Base-by-base conservation (phyloP, 2,797 vertebrate species). In the Gymnoscopelus microlampas region DNA sequence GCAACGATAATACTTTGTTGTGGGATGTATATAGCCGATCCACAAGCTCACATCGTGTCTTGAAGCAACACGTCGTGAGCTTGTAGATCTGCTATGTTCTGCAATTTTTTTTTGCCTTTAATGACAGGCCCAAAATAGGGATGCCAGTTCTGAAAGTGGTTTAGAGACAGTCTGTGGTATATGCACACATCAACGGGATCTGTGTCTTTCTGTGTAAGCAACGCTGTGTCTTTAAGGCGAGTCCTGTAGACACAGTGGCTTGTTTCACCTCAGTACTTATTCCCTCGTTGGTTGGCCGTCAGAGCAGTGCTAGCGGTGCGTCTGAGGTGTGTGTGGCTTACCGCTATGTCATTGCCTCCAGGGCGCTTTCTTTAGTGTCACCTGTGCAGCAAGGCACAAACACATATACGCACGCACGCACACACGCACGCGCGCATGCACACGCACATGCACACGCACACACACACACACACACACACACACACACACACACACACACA, bases 251-350 rank as follows among this genome's bases (percentile, higher is more conserved):
- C 68, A 76, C 48, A 53, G 71, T 51, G 63, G 80, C 70, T 75
- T 53, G 19, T 62, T 76, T 77, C 61, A 79, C 85, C 79, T 83
- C 74, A 67, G 61, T 15, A 7, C 73, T 63, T 74, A 63, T 71
- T 73, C 60, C 55, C 71, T 60, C 32, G 64, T 71, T 80, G 78
- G 78, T 78, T 57, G 80, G 78, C 81, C 82, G 67, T 88, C 77
- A 79, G 79, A 81, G 88, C 70, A 47, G 69, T 10, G 11, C 74
- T 73, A 70, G 80, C 68, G 86, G 87, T 87, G 77, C 49, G 74
- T 84, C 73, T 86, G 89, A 85, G 89, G 90, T 87, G 82, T 90
- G 92, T 90, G 92, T 87, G 93, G 92, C 78, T 90, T 68, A 91
- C 89, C 89, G 67, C 84, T 48, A 58, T 73, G 82, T 86, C 81